These are phyloP conservation scores for Netelia inedita DNA, from an alignment of 2,888 invertebrate genomes.

Conservation along the genomic window DNA sequence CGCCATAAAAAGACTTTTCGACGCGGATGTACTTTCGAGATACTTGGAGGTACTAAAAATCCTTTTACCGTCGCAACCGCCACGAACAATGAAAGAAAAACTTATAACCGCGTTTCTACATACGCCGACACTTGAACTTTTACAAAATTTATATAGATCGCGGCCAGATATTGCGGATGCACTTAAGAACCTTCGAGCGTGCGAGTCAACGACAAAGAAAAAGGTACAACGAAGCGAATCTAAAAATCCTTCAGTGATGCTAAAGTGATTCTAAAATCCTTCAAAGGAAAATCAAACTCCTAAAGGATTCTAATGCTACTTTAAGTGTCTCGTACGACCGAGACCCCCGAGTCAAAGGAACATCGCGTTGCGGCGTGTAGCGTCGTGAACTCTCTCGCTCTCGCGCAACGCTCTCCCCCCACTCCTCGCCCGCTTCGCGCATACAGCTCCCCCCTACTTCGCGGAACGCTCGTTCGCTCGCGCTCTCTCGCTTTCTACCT, in stretches of 20 bases:
- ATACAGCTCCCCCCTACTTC: too few relatives aligned
- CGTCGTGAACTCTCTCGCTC: neutral
- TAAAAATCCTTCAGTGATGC: conserved; percentile 5
- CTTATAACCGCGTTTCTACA: neutral
- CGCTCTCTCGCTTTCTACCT: too few relatives aligned
- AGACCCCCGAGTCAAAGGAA: conserved; percentile 25
- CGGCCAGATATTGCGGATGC: neutral
- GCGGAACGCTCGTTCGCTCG: too few relatives aligned
- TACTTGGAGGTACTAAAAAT: conserved; percentile 5
- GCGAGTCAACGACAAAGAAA: neutral
- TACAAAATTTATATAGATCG: conserved; percentile 40
- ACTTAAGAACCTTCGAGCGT: conserved; percentile 1
- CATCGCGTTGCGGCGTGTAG: neutral
- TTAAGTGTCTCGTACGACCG: conserved; percentile 27
- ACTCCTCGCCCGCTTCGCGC: too few relatives aligned
- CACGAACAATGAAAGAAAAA: conserved; percentile 2
- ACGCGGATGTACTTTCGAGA: too few relatives aligned
- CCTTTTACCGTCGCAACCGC: neutral
- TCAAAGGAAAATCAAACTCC: conserved; percentile 13
- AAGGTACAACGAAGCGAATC: neutral
- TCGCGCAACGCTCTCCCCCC: too few relatives aligned
- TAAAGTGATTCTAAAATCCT: conserved; percentile 34
- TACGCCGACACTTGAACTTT: conserved; percentile 1
- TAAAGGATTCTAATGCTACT: conserved; percentile 28
- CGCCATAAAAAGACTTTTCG: too few relatives aligned